A percentile compares a stretch with the other conserved stretches of the same genome.
Evolutionary conservation across 1,140 invertebrate species (phyloP).

Genomic region (Leptinotarsa lineolata): DNA sequence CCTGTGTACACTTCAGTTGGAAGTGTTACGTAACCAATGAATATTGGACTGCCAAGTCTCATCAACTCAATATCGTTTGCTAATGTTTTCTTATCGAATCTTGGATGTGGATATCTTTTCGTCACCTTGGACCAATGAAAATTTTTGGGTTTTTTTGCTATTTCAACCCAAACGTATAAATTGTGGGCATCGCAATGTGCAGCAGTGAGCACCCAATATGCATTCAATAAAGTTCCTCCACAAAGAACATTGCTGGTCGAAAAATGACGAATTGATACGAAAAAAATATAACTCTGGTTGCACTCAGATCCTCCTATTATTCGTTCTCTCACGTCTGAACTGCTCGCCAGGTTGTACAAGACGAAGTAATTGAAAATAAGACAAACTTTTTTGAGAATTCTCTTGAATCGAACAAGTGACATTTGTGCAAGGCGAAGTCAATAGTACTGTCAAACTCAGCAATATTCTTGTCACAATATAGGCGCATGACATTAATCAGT

Average conservation of each 20-base stretch:
- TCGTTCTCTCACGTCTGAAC: background rate
- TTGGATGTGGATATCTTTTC: conserved; percentile 6
- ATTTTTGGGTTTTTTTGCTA: background rate
- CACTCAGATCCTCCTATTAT: background rate
- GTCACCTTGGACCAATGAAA: background rate
- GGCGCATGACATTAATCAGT: too few species aligned
- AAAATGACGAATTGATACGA: background rate
- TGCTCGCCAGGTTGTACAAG: too few species aligned
- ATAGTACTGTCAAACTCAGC: too few species aligned
- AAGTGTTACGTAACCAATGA: conserved; percentile 19
- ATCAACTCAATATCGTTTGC: conserved; percentile 31
- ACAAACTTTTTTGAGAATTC: too few species aligned
- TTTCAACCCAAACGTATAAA: background rate
- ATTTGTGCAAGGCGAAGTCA: too few species aligned
- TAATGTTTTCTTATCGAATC: background rate
- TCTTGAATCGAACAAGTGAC: too few species aligned
- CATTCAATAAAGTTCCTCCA: conserved; percentile 2
- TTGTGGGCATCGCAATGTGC: background rate
- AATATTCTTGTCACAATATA: too few species aligned
- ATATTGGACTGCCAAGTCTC: conserved; percentile 7
- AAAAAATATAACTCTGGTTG: background rate
- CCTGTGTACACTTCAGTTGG: background rate
- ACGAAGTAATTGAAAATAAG: too few species aligned
- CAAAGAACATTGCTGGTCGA: background rate
- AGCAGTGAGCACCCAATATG: background rate